These are phyloP conservation scores for Psilanteris sp. DNA, from an alignment of 1,140 invertebrate species.

Conservation along the genomic window DNA sequence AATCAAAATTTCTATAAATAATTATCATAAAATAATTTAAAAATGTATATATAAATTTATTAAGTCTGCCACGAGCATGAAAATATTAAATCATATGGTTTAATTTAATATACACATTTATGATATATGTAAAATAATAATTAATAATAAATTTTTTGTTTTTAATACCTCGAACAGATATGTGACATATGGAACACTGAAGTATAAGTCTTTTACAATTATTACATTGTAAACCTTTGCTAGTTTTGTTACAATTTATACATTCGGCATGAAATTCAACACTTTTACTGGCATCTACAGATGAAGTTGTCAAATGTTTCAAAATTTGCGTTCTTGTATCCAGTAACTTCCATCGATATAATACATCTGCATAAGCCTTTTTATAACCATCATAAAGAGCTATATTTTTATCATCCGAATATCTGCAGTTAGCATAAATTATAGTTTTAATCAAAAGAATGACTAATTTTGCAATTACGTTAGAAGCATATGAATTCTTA, in stretches of 20 bases:
- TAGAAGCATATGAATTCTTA: constrained; percentile 41
- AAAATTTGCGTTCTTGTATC: constrained; percentile 90
- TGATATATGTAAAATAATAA: too few relatives aligned
- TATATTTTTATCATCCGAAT: constrained; percentile 81
- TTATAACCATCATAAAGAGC: constrained; percentile 92
- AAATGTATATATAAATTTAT: too few relatives aligned
- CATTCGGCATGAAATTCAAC: constrained; percentile 90
- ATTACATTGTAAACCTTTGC: constrained; percentile 82
- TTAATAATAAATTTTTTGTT: too few relatives aligned
- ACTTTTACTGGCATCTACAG: constrained; percentile 83
- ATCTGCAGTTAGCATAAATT: constrained; percentile 35
- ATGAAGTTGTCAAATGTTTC: constrained; percentile 84
- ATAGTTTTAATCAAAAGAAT: too few relatives aligned
- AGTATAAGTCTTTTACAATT: constrained; percentile 86
- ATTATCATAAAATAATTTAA: too few relatives aligned
- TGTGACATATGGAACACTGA: constrained; percentile 90
- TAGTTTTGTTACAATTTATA: constrained; percentile 83
- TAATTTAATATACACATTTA: too few relatives aligned
- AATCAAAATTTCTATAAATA: too few relatives aligned
- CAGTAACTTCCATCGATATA: constrained; percentile 90
- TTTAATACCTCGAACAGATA: constrained; percentile 89
- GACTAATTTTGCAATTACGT: too few relatives aligned
- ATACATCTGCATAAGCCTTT: constrained; percentile 91
- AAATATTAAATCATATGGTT: too few relatives aligned
- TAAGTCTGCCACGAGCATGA: too few relatives aligned